These are phyloP conservation scores for Hassar affinis DNA, from an alignment of 2,113 vertebrate genomes.

Conservation along the genomic window DNA sequence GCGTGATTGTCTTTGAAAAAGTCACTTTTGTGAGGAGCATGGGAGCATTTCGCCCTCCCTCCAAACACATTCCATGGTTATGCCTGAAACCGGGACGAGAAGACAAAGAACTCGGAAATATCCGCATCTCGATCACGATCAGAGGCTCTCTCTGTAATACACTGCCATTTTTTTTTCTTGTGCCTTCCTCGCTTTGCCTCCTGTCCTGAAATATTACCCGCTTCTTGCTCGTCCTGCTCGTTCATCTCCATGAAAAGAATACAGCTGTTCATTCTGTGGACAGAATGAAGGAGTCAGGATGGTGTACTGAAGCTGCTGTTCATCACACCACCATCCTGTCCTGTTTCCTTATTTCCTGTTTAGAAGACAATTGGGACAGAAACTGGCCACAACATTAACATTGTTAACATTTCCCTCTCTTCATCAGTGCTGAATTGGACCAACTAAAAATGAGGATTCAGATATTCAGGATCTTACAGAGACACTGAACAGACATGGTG, in stretches of 20 bases:
- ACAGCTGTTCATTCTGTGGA: constrained; percentile 58
- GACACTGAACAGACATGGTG: background rate
- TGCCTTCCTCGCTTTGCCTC: constrained; percentile 57
- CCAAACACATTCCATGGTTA: constrained; percentile 55
- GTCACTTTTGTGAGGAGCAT: constrained; percentile 28
- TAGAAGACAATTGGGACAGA: constrained; percentile 28
- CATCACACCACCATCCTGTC: constrained; percentile 21
- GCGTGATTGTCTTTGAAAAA: constrained; percentile 40
- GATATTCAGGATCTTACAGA: background rate
- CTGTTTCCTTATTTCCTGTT: background rate
- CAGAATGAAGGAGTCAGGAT: background rate
- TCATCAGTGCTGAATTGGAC: background rate
- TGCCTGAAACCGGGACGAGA: constrained; percentile 28
- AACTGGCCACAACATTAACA: background rate
- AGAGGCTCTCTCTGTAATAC: constrained; percentile 61
- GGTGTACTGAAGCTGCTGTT: constrained; percentile 33
- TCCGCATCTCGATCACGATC: constrained; percentile 56
- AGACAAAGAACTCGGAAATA: constrained; percentile 56
- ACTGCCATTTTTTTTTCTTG: constrained; percentile 64
- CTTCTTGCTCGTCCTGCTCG: constrained; percentile 39
- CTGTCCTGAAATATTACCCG: constrained; percentile 64
- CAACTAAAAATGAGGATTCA: background rate
- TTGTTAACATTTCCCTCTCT: background rate
- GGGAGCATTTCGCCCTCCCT: constrained; percentile 26
- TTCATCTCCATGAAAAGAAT: constrained; percentile 55